phyloP scores from a whole-genome alignment of 35 echinoderm and acorn worm species.

The Diadema setosum region DNA sequence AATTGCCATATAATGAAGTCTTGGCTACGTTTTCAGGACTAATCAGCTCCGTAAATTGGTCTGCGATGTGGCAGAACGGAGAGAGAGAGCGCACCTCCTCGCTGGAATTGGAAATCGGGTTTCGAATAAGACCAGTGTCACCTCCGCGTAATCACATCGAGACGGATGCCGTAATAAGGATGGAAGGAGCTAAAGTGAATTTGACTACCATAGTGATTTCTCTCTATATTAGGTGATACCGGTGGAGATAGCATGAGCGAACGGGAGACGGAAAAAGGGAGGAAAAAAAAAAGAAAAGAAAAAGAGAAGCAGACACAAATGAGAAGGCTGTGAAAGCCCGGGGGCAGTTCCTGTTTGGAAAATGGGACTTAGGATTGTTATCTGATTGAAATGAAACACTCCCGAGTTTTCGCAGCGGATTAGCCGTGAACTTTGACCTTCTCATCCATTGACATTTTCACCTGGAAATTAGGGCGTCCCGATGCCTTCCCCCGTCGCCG shows the following conservation, averaged over 20 bases:
- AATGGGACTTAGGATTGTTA: not conserved
- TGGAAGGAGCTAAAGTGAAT: not conserved
- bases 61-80: not conserved
- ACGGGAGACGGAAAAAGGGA: not conserved
- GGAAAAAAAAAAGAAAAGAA: not conserved
- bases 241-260: not conserved
- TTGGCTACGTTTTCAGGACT: slow-evolving; percentile 7
- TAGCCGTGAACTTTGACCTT: too few species aligned
- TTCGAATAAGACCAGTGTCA: not conserved
- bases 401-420: too few species aligned
- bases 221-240: not conserved
- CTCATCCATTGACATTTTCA: too few species aligned
- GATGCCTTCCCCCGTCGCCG: too few species aligned
- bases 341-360: not conserved
- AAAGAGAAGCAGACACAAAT: not conserved
- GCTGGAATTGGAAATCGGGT: not conserved
- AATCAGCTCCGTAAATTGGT: not conserved
- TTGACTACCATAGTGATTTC: not conserved
- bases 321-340: not conserved
- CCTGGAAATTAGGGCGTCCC: too few species aligned
- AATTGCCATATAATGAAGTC: slow-evolving; percentile 12
- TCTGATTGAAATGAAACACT: not conserved
- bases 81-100: not conserved
- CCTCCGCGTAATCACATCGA: not conserved
- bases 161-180: not conserved